Evolutionary conservation across 2,113 vertebrate genomes (phyloP), one percentile per base, ranked within the genome.

Genomic region (Coptodon bakossiorum): DNA sequence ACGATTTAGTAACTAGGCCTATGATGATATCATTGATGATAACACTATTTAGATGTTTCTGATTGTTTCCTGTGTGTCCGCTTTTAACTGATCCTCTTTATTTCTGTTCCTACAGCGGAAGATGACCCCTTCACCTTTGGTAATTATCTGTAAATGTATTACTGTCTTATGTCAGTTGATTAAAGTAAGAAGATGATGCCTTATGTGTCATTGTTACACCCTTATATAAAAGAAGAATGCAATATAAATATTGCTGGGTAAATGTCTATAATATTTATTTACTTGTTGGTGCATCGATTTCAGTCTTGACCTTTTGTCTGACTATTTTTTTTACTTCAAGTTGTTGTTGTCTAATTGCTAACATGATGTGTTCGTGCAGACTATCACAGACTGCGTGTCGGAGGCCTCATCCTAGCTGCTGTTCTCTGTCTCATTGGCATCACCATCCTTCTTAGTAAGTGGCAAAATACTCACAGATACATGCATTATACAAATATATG

Each of bases 401-500:
- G 97, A 3, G 98, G 98, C 5, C 94, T 98, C 91, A 96, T 97
- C 71, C 94, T 97, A 5, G 97, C 98, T 2, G 97, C 93, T 2
- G 85, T 98, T 16, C 95, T 98, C 82, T 98, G 97, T 83, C 95
- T 97, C 45, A 85, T 97, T 2, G 98, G 98, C 85, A 96, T 98
- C 90, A 97, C 97, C 27, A 95, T 98, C 83, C 95, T 98, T 24
- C 1, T 98, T 89, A 98, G 98, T 98, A 94, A 98, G 98, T 96
- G 83, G 16, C 22, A 81, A 29, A 88, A 54, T 14, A 59, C 6
- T 50, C 31, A 48, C 34, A 83, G 36, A 71, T 6, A 14, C 53
- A 84, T 76, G 17, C 17, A 6, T 48, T 76, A 11, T 34, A 76
- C 27, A 10, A 24, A 57, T 29, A 6, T 9, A 45, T 45, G 4